Percentiles rank a stretch among this genome's conserved stretches.
These are phyloP conservation scores for Brachystomella parvula DNA, from an alignment of 1,140 invertebrate genomes.

Conservation along the genomic window DNA sequence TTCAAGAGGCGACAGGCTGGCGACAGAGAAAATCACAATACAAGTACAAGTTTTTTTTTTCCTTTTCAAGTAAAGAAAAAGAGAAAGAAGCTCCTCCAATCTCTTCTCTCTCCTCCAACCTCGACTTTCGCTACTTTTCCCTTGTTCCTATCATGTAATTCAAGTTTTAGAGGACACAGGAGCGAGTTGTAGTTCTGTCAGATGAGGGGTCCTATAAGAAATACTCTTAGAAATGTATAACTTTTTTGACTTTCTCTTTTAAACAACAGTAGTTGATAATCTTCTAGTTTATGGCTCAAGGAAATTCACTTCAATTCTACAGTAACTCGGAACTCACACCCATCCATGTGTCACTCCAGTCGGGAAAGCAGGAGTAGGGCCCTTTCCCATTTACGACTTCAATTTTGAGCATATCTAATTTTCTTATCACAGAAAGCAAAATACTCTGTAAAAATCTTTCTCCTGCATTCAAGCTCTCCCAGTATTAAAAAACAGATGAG, in stretches of 20 bases:
- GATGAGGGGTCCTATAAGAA: too few relatives aligned
- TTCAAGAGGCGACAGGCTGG: slow-evolving; percentile 35
- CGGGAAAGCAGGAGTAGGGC: too few relatives aligned
- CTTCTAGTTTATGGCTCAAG: background rate
- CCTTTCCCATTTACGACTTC: slow-evolving; percentile 1
- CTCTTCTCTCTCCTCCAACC: background rate
- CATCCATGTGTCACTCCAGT: background rate
- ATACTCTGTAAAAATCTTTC: too few relatives aligned
- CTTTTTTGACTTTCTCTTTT: background rate
- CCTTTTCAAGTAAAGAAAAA: background rate
- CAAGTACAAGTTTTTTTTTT: slow-evolving; percentile 32
- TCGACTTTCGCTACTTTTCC: background rate
- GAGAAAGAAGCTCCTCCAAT: background rate
- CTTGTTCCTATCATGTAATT: background rate
- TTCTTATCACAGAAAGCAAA: too few relatives aligned
- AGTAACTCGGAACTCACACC: too few relatives aligned
- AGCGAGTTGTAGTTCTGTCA: too few relatives aligned
- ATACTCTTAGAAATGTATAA: too few relatives aligned
- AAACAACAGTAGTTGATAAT: background rate
- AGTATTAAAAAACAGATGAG: background rate
- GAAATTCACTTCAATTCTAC: too few relatives aligned
- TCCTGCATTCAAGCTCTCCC: background rate
- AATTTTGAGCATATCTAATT: too few relatives aligned
- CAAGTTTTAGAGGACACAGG: background rate
- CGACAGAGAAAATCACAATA: slow-evolving; percentile 38